Percentiles rank a stretch among this genome's conserved stretches.
These are phyloP conservation scores for Stegostoma tigrinum DNA, from an alignment of 2,113 vertebrate species.

Conservation along the genomic window DNA sequence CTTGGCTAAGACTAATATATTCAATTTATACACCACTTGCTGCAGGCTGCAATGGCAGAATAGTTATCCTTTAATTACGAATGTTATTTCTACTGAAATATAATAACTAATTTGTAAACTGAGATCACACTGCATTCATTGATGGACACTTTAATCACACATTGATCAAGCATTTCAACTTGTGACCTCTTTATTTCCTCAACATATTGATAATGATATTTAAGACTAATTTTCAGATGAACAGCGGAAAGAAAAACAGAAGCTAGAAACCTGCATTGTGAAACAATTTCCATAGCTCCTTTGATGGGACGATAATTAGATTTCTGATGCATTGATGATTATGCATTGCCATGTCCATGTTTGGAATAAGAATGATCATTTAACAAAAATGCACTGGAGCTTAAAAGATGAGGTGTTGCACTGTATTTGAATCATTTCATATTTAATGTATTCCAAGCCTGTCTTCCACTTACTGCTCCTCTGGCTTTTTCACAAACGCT, in stretches of 20 bases:
- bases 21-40: background rate
- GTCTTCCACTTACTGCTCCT: constrained; percentile 1
- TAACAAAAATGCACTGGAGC: background rate
- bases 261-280: background rate
- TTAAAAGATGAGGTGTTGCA: background rate
- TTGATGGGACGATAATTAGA: background rate
- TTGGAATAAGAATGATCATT: constrained; percentile 30
- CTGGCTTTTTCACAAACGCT: background rate
- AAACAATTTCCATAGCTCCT: background rate
- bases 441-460: constrained; percentile 21
- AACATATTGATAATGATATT: background rate
- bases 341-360: background rate
- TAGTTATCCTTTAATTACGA: background rate
- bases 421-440: background rate
- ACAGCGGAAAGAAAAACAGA: background rate
- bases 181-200: background rate
- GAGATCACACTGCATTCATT: background rate
- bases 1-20: background rate
- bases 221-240: constrained; percentile 11
- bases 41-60: background rate
- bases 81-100: background rate
- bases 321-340: background rate
- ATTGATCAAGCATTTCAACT: background rate
- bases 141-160: constrained; percentile 19
- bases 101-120: constrained; percentile 1